Conservation (phyloP, 1,140 invertebrate species). For the Penaeus vannamei region DNA sequence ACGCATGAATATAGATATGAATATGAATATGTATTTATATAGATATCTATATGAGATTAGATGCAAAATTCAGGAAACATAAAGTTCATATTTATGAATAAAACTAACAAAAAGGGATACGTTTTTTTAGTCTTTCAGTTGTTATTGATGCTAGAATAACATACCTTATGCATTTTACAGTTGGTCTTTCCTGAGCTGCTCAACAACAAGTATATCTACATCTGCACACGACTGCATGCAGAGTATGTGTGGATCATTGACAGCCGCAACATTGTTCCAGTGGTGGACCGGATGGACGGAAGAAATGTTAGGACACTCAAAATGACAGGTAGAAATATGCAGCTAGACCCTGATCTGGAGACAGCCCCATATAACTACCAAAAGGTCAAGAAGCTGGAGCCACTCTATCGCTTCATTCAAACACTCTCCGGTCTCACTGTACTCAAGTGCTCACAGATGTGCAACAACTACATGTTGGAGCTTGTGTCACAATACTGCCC, state of each 20-base stretch:
- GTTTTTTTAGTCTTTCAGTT: too few species aligned
- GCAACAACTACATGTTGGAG: slow-evolving; percentile 55
- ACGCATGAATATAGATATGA: background rate
- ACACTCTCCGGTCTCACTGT: slow-evolving; percentile 51
- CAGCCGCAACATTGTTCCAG: slow-evolving; percentile 37
- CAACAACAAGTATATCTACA: slow-evolving; percentile 54
- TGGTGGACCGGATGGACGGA: slow-evolving; percentile 35
- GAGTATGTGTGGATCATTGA: slow-evolving; percentile 56
- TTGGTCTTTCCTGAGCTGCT: slow-evolving; percentile 51
- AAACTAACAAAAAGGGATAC: too few species aligned
- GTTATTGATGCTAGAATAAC: background rate
- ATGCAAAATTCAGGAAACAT: too few species aligned
- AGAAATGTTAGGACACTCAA: slow-evolving; percentile 43
- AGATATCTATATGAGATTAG: background rate
- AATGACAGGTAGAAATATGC: slow-evolving; percentile 41
- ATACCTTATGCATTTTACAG: slow-evolving; percentile 16
- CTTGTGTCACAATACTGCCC: slow-evolving; percentile 57
- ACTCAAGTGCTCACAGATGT: slow-evolving; percentile 57
- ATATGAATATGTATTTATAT: background rate
- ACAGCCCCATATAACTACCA: slow-evolving; percentile 8
- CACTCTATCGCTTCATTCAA: slow-evolving; percentile 50
- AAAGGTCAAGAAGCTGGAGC: slow-evolving; percentile 13
- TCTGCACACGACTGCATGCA: slow-evolving; percentile 55
- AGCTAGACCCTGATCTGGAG: slow-evolving; percentile 10
- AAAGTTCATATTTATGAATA: too few species aligned